Evolutionary conservation across 2,888 invertebrate species (phyloP), one percentile per base, ranked within the genome.

Genomic region (Diaprepes abbreviatus): DNA sequence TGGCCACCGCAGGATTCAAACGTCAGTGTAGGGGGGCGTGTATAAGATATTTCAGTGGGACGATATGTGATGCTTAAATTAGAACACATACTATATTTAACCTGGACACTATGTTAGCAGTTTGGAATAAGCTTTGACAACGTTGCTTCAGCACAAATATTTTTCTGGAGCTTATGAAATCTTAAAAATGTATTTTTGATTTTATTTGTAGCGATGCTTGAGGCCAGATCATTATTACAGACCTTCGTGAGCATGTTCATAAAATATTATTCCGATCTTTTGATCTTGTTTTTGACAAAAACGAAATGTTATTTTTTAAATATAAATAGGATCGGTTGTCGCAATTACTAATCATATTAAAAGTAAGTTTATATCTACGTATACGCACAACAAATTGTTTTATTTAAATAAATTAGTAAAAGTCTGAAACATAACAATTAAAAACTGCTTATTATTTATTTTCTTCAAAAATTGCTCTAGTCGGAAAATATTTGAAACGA

Each of bases 81-180:
- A 78, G 78, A 75, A 74, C 78, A 75, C 74, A 66, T 59, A 67
- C 77, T 78, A 78, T 76, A 78, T 76, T 76, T 78, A 78, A 75
- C 75, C 76, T 75, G 76, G 76, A 70, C 75, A 75, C 73, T 77
- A 70, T 77, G 73, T 78, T 76, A 76, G 74, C 74, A 75, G 74
- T 77, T 75, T 76, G 73, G 74, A 76, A 73, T 75, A 75, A 72
- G 67, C 74, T 75, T 73, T 76, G 77, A 76, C 76, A 76, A 76
- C 74, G 70, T 67, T 50, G 73, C 72, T 74, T 75, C 75, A 71
- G 75, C 73, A 74, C 75, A 76, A 75, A 75, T 75, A 75, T 75
- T 75, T 74, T 70, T 77, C 75, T 73, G 69, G 64, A 64, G 35
- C 64, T 69, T 69, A 35, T 52, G 67, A 68, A 68, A 68, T 68